These are phyloP conservation scores for Gymnarchus niloticus DNA, from an alignment of 2,113 vertebrate species.

Conservation along the genomic window DNA sequence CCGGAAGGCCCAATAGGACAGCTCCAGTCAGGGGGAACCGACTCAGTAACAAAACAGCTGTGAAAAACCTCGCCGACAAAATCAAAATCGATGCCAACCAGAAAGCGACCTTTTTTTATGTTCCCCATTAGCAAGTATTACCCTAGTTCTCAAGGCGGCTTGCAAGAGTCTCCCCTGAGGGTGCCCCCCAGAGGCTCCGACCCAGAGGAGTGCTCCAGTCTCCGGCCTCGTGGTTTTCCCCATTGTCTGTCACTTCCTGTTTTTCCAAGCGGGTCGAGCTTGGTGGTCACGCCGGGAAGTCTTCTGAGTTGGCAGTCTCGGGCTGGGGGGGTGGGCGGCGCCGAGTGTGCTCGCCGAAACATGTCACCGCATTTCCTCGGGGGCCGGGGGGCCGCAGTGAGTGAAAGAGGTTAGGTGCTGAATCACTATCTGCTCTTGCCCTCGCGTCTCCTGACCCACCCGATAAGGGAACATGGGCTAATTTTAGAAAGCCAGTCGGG, in stretches of 20 bases:
- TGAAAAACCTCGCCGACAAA: background rate
- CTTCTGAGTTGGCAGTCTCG: background rate
- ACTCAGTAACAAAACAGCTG: background rate
- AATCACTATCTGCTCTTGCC: constrained; percentile 22
- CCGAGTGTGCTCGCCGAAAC: background rate
- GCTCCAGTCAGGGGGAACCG: background rate
- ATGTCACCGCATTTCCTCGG: background rate
- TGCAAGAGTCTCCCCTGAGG: background rate
- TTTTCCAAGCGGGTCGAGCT: constrained; percentile 12
- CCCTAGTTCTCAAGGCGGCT: background rate
- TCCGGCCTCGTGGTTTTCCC: constrained; percentile 25
- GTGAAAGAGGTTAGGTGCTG: constrained; percentile 16
- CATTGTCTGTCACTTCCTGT: constrained; percentile 45
- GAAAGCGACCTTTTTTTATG: background rate
- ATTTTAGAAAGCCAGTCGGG: constrained; percentile 41
- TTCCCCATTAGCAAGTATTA: background rate
- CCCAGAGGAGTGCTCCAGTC: background rate
- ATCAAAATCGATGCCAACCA: background rate
- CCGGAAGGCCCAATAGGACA: background rate
- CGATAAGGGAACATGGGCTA: constrained; percentile 45
- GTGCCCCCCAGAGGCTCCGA: background rate
- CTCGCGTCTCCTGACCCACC: constrained; percentile 33
- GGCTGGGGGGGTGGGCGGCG: too few relatives aligned
- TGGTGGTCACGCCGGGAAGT: background rate
- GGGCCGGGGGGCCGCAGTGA: background rate